phyloP scores from a whole-genome alignment of 1,140 invertebrate genomes.

The Bombus impatiens region DNA sequence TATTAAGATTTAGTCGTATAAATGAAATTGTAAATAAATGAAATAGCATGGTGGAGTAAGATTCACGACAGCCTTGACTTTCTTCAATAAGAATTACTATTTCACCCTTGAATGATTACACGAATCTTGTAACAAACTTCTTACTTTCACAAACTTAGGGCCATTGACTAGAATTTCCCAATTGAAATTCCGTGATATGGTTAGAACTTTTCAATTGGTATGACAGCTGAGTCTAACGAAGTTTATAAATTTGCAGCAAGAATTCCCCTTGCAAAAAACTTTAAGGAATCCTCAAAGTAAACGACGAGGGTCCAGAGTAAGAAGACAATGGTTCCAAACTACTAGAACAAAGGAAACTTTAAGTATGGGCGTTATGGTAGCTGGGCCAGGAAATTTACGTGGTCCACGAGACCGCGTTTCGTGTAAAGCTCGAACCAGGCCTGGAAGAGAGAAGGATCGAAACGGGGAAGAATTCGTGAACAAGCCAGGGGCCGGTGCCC shows the following conservation, averaged over 20 bases:
- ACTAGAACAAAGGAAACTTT: background rate
- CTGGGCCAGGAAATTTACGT: conserved; percentile 33
- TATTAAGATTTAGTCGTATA: too few relatives aligned
- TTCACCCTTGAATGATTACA: background rate
- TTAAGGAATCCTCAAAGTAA: background rate
- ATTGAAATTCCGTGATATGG: background rate
- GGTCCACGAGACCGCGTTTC: conserved; percentile 22
- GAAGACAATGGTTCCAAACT: background rate
- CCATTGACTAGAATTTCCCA: background rate
- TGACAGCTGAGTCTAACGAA: background rate
- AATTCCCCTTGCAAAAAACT: background rate
- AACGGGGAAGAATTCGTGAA: conserved; percentile 61
- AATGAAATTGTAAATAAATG: too few relatives aligned
- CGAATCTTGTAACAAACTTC: background rate
- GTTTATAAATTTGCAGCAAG: background rate
- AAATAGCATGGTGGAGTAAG: background rate
- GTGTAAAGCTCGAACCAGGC: conserved; percentile 39
- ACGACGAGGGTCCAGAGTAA: background rate
- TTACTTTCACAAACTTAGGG: background rate
- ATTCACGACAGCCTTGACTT: too few relatives aligned
- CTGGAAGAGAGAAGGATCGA: background rate
- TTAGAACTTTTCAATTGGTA: too few relatives aligned
- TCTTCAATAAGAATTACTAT: too few relatives aligned
- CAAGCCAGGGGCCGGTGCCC: conserved; percentile 17
- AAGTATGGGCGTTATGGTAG: background rate